phyloP scores from a whole-genome alignment of 2,888 invertebrate species.

The Neelides folsomi region DNA sequence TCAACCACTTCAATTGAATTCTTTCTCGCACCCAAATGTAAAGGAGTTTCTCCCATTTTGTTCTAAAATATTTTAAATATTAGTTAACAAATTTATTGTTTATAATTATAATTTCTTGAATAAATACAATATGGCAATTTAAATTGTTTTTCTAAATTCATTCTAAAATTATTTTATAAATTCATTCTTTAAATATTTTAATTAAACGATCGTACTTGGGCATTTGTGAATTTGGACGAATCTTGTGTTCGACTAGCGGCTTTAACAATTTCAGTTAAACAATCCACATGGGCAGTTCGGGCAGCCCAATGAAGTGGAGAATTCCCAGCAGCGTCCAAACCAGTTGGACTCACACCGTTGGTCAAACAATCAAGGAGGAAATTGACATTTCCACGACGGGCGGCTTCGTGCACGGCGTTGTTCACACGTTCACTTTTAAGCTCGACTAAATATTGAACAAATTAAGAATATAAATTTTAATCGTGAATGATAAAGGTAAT shows the following conservation, averaged over 20 bases:
- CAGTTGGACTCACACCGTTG: slow-evolving; percentile 50
- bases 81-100: not conserved
- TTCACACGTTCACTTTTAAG: slow-evolving; percentile 46
- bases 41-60: slow-evolving; percentile 51
- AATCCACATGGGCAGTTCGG: slow-evolving; percentile 20
- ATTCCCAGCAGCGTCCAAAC: slow-evolving; percentile 50
- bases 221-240: slow-evolving; percentile 19
- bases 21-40: slow-evolving; percentile 49
- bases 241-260: slow-evolving; percentile 13
- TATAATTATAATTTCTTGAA: not conserved
- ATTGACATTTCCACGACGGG: slow-evolving; percentile 49
- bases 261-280: slow-evolving; percentile 19
- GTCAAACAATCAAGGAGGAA: slow-evolving; percentile 47
- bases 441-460: slow-evolving; percentile 39
- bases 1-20: slow-evolving; percentile 46
- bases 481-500: not conserved
- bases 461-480: not conserved
- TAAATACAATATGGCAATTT: too few species aligned
- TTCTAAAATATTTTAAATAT: slow-evolving; percentile 40
- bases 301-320: slow-evolving; percentile 50
- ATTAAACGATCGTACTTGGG: too few species aligned
- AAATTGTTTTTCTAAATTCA: too few species aligned
- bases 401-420: slow-evolving; percentile 52
- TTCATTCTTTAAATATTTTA: too few species aligned
- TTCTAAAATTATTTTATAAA: too few species aligned